phyloP scores from a whole-genome alignment of 2,797 vertebrate species.

The Coregonus ussuriensis region DNA sequence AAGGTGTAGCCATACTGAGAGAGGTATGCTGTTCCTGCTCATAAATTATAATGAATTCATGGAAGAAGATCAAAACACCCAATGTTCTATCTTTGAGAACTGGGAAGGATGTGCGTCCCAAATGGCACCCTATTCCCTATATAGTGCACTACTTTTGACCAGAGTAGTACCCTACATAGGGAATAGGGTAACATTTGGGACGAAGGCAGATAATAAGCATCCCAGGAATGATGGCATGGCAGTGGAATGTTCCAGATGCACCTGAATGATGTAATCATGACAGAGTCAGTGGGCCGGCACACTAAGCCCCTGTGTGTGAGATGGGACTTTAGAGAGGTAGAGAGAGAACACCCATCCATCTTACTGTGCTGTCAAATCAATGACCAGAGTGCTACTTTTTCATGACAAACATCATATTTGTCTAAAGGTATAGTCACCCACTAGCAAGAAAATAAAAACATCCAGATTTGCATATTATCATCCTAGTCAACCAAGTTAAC shows the following conservation, averaged over 20 bases:
- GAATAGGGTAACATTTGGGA: conserved; percentile 32
- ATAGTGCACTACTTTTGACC: background rate
- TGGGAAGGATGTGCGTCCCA: background rate
- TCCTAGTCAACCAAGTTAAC: background rate
- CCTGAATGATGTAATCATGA: conserved; percentile 60
- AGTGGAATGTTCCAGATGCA: conserved; percentile 67
- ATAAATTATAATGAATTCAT: conserved; percentile 47
- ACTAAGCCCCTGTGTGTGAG: background rate
- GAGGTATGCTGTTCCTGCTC: conserved; percentile 22
- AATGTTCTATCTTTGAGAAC: conserved; percentile 10
- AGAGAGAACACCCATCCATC: conserved; percentile 13
- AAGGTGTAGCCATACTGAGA: conserved; percentile 33
- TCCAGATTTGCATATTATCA: background rate
- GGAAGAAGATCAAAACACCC: conserved; percentile 28
- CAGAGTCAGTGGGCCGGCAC: background rate
- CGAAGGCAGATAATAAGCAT: conserved; percentile 68
- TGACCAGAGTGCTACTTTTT: conserved; percentile 20
- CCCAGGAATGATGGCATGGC: conserved; percentile 57
- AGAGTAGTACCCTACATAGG: background rate
- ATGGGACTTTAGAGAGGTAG: background rate
- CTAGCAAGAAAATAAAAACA: background rate
- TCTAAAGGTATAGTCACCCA: background rate
- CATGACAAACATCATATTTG: background rate
- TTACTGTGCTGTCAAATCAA: too few relatives aligned
- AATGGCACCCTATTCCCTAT: background rate